A percentile compares a stretch with the other conserved stretches of the same genome.
phyloP scores from a whole-genome alignment of 2,797 vertebrate genomes.

The Microhierax caerulescens region DNA sequence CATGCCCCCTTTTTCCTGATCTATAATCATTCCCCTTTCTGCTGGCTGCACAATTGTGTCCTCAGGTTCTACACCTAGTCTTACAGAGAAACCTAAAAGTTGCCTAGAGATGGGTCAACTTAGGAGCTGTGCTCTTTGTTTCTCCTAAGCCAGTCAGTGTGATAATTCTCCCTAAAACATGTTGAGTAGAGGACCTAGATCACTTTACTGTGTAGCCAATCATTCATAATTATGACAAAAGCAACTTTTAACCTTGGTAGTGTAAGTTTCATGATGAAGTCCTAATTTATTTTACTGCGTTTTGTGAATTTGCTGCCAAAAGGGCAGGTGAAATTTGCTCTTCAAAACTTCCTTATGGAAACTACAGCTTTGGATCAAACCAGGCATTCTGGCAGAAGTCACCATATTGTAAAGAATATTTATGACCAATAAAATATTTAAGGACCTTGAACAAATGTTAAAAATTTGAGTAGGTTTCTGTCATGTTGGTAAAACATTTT shows the following conservation, averaged over 20 bases:
- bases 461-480: neutral
- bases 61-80: neutral
- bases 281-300: neutral
- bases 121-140: neutral
- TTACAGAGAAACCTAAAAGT: neutral
- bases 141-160: neutral
- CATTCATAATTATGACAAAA: neutral
- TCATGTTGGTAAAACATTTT: neutral
- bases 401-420: neutral
- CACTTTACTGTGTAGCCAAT: neutral
- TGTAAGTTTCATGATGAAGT: neutral
- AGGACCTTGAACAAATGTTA: neutral
- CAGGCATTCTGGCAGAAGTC: neutral
- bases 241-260: neutral
- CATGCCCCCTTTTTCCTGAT: neutral
- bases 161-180: neutral
- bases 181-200: neutral
- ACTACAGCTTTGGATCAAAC: neutral
- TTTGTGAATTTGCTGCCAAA: neutral
- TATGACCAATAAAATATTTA: neutral
- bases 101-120: neutral
- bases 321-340: neutral
- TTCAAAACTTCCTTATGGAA: neutral
- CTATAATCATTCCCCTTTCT: neutral
- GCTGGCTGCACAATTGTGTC: neutral